Percentiles rank a stretch among this genome's conserved stretches.
Conservation (phyloP, 2,113 vertebrate genomes). For the Hydropotes inermis region DNA sequence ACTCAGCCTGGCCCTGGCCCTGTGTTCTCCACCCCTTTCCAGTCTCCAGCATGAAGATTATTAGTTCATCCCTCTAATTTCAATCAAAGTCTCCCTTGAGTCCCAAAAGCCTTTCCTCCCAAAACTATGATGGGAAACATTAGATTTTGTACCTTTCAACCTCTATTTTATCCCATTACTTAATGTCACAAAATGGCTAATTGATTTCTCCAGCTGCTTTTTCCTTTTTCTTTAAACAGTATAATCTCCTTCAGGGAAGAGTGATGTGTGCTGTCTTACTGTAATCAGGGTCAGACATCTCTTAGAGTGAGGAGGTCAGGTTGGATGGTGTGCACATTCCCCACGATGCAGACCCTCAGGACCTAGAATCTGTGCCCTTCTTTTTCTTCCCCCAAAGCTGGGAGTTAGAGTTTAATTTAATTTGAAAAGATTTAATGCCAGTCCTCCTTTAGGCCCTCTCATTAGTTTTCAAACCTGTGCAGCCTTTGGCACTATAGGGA, state of each 20-base stretch:
- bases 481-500: background rate
- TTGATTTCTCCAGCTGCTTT: background rate
- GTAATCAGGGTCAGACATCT: background rate
- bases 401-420: background rate
- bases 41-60: background rate
- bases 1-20: background rate
- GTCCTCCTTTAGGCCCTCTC: background rate
- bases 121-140: background rate
- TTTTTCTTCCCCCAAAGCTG: background rate
- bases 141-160: background rate
- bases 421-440: background rate
- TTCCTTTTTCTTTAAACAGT: background rate
- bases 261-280: background rate
- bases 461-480: background rate
- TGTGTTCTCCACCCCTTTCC: background rate
- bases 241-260: background rate
- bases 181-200: background rate
- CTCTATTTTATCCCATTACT: conserved; percentile 1
- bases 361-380: background rate
- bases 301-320: background rate
- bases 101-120: background rate
- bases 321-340: background rate
- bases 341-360: background rate
- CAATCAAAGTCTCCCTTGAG: background rate
- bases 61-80: background rate